phyloP scores from a whole-genome alignment of 2,113 vertebrate genomes.

The Phylloscopus trochilus region DNA sequence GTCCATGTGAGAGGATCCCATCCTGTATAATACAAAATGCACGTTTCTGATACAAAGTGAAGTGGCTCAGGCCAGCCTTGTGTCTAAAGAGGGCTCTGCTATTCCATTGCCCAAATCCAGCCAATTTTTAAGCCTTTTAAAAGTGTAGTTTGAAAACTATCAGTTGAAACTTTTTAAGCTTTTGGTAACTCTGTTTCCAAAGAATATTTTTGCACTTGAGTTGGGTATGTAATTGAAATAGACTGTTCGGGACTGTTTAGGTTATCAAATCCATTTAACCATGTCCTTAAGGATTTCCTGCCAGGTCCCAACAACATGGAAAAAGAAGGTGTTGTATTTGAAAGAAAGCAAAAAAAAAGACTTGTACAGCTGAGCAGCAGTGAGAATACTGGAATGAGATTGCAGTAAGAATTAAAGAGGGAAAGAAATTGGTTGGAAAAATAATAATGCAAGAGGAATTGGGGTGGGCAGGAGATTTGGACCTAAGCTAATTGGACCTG shows the following conservation, averaged over 20 bases:
- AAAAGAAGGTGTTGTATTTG: background rate
- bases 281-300: background rate
- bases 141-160: background rate
- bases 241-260: background rate
- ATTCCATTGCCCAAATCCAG: background rate
- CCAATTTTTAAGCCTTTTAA: background rate
- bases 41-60: background rate
- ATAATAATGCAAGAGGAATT: background rate
- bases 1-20: background rate
- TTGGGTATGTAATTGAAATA: background rate
- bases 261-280: background rate
- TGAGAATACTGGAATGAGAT: background rate
- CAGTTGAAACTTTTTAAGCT: background rate
- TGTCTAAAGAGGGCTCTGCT: background rate
- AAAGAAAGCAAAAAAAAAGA: background rate
- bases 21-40: rapidly evolving
- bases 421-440: background rate
- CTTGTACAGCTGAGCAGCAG: background rate
- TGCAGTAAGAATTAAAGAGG: background rate
- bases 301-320: background rate
- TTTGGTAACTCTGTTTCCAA: background rate
- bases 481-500: background rate
- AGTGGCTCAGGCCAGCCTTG: background rate
- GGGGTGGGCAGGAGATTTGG: background rate
- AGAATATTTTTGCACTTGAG: background rate